phyloP scores from a whole-genome alignment of 2,888 invertebrate genomes.

The Meiosimyza decipiens region DNA sequence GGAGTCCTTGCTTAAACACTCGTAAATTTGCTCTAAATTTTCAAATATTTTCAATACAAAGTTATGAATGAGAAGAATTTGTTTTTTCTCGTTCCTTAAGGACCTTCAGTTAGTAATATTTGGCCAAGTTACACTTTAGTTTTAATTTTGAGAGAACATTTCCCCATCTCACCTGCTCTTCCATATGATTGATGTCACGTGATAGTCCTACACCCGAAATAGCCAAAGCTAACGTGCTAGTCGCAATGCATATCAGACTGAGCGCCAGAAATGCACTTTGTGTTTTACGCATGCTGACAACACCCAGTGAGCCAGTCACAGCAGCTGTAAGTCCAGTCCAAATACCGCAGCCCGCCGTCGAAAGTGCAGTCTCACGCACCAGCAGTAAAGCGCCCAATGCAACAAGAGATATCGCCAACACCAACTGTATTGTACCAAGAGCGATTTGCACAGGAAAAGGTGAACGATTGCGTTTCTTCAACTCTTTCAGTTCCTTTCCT shows the following conservation, averaged over 20 bases:
- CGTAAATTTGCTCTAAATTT: no score
- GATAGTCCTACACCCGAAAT: constrained; percentile 65
- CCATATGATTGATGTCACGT: constrained; percentile 63
- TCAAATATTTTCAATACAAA: no score
- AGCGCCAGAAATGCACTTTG: constrained; percentile 65
- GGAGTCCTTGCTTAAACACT: no score
- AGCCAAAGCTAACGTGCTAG: constrained; percentile 65
- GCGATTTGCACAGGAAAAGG: constrained; percentile 60
- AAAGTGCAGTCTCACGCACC: constrained; percentile 62
- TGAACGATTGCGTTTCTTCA: constrained; percentile 37
- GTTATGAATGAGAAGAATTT: no score
- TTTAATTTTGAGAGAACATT: background rate
- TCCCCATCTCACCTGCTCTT: constrained; percentile 52
- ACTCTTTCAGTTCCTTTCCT: constrained; percentile 39
- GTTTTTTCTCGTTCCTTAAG: no score
- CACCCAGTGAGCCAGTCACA: constrained; percentile 64
- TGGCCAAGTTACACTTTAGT: no score
- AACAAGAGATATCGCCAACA: constrained; percentile 62
- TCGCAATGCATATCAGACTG: constrained; percentile 65
- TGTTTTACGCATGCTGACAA: constrained; percentile 65
- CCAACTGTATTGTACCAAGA: constrained; percentile 62
- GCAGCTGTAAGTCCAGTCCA: constrained; percentile 65
- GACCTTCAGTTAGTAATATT: no score
- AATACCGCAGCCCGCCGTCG: constrained; percentile 63
- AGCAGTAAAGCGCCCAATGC: constrained; percentile 64